These are phyloP conservation scores for Nomada flava DNA, from an alignment of 2,888 invertebrate genomes.

Conservation along the genomic window DNA sequence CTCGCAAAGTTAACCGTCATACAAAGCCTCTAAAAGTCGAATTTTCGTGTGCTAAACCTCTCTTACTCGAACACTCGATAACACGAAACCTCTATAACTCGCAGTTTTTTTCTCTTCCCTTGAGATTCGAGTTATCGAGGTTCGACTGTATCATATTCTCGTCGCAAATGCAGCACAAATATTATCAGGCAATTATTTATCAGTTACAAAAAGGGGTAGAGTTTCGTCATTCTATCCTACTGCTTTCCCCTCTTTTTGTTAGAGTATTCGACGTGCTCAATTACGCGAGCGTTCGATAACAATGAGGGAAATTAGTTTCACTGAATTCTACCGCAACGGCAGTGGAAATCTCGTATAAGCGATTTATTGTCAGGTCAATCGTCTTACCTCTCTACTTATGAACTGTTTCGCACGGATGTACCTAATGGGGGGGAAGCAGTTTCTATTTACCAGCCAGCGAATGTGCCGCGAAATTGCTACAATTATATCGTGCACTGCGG, in stretches of 20 bases:
- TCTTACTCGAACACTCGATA: no score
- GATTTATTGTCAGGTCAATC: conserved; percentile 7
- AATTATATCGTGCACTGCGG: conserved; percentile 44
- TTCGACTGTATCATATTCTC: no score
- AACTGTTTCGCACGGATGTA: conserved; percentile 24
- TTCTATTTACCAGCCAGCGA: conserved; percentile 28
- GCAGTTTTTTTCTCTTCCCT: no score
- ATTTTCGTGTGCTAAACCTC: no score
- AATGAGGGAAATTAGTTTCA: conserved; percentile 19
- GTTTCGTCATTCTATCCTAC: background rate
- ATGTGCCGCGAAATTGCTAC: conserved; percentile 38
- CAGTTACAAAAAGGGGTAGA: background rate
- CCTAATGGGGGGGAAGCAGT: conserved; percentile 9
- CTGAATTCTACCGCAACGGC: background rate
- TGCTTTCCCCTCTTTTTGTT: conserved; percentile 19
- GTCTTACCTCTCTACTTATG: background rate
- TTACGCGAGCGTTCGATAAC: background rate
- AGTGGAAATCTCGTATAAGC: background rate
- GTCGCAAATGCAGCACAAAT: background rate
- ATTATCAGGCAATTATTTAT: background rate
- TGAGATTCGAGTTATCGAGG: no score
- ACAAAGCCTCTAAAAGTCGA: no score
- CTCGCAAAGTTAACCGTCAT: no score
- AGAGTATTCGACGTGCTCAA: background rate
- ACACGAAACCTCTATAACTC: no score